Evolutionary conservation across 2,113 vertebrate genomes (phyloP).

Genomic region (Danionella cerebrum): DNA sequence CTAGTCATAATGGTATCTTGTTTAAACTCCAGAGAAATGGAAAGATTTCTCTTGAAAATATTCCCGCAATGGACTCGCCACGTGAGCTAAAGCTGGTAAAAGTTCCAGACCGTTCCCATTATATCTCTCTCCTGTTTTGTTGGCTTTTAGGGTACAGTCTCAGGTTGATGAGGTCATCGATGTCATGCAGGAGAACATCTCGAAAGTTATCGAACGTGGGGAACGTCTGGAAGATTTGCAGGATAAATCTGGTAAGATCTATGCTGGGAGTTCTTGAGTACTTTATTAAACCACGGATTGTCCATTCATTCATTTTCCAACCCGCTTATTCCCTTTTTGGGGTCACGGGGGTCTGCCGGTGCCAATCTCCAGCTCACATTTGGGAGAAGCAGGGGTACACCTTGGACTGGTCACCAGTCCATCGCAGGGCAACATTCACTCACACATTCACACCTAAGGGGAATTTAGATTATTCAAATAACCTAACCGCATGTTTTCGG

Average conservation of each 20-base stretch:
- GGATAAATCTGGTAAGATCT: constrained; percentile 86
- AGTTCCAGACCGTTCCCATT: not conserved
- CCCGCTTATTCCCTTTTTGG: no score
- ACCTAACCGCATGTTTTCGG: no score
- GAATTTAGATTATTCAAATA: no score
- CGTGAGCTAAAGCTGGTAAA: not conserved
- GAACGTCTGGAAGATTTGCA: constrained; percentile 94
- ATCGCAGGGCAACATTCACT: no score
- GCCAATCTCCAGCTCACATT: no score
- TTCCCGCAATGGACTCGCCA: not conserved
- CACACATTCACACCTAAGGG: no score
- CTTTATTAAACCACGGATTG: no score
- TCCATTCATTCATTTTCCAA: no score
- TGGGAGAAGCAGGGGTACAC: no score
- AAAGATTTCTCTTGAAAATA: not conserved
- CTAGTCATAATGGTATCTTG: constrained; percentile 3
- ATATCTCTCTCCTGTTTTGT: not conserved
- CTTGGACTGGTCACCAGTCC: no score
- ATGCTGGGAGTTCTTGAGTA: no score
- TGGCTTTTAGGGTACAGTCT: constrained; percentile 81
- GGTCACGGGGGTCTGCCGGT: no score
- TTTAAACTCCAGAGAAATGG: not conserved
- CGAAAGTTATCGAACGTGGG: constrained; percentile 94
- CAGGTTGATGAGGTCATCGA: constrained; percentile 98
- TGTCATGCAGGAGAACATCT: constrained; percentile 99